Base-by-base conservation (phyloP, 2,797 vertebrate species). In the Acrossocheilus wenchowensis region DNA sequence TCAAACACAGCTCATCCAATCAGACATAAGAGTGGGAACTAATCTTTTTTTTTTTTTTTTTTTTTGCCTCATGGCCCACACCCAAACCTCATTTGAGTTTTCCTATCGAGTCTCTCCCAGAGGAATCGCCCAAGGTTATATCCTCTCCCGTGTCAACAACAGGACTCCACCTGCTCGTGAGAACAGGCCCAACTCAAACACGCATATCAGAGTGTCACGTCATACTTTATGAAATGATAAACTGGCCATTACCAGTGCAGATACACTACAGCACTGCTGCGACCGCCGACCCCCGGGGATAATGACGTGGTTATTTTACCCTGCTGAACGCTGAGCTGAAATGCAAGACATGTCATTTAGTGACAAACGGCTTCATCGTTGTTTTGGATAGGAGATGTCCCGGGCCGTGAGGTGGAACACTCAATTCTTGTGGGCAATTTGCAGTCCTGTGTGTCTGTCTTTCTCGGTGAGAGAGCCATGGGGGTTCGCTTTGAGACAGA, bases 401-500 rank as follows among this genome's bases (percentile, higher is more conserved):
- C 9, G 19, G 1, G 1, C 17, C 23, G 10, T 78, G 15, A 30
- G 69, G n/a, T 39, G 14, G 52, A 73, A 48, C 66, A 6, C 69
- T 50, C 36, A 36, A 54, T 62, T 30, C 57, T 64, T 72, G 17
- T 50, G 52, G 88, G 60, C 75, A 71, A 34, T 81, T 77, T 87
- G 71, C 77, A 88, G 84, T 39, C 41, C 52, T 62, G 52, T 71
- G 74, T 86, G 41, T 86, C 57, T 87, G 82, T 91, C 66, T 92
- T 87, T 88, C 90, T 92, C 83, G 62, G 88, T 92, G 91, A 85
- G 84, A 90, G 91, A 91, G 92, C 91, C 91, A 87, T 39, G 68
- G 90, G 90, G 90, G 78, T 90, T 91, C 80, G 45, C 82, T 87
- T 89, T 87, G 89, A 92, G 90, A 92, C 86, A 45, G 85, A 85